Conservation (phyloP, 1,140 invertebrate genomes). For the Heliconius nattereri region DNA sequence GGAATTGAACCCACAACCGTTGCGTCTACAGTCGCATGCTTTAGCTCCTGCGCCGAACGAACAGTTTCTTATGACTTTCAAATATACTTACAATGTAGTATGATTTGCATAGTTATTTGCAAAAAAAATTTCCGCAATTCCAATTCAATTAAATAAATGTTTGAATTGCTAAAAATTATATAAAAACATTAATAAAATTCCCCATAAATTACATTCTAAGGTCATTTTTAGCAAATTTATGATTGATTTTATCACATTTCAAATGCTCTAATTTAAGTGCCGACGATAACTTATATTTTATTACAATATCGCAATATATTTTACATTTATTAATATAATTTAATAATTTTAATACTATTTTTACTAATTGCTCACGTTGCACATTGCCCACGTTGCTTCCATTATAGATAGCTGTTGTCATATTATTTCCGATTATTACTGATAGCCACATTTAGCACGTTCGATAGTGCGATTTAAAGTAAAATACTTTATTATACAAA, state of each 20-base stretch:
- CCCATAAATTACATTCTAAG: neutral
- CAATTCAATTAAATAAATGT: neutral
- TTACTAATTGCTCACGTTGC: neutral
- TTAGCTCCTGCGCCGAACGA: too few relatives aligned
- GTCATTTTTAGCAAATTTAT: neutral
- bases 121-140: too few relatives aligned
- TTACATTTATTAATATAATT: neutral
- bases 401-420: too few relatives aligned
- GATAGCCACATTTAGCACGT: too few relatives aligned
- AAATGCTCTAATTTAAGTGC: neutral
- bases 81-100: neutral
- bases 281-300: neutral
- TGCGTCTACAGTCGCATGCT: too few relatives aligned
- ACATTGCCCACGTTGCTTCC: neutral
- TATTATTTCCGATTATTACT: too few relatives aligned
- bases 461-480: too few relatives aligned
- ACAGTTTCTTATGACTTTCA: neutral
- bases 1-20: too few relatives aligned
- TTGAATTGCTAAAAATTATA: neutral
- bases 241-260: neutral
- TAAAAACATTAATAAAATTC: neutral
- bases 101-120: neutral
- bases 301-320: neutral
- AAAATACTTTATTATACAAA: too few relatives aligned
- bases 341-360: neutral